Base-by-base conservation (phyloP, 2,888 invertebrate species). In the Pasiphila rectangulata region DNA sequence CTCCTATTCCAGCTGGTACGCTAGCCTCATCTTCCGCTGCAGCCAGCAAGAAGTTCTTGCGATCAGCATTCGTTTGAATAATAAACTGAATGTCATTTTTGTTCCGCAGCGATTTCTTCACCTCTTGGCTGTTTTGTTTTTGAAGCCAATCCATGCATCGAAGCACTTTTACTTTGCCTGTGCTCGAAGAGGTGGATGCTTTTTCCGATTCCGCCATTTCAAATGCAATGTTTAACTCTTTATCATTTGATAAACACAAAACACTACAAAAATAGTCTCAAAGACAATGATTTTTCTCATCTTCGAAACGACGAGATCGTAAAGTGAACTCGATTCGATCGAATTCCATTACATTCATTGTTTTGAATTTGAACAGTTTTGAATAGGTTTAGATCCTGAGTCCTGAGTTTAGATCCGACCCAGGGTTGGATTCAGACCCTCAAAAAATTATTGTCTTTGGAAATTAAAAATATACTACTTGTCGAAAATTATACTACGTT, bases 1-100 rank as follows among this genome's bases (percentile, higher is more conserved):
- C 88, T 16, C 72, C 72, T 0, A 86, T 71, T 0, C 82, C 87
- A 9, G 63, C 59, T 0, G 88, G 87, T 1, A 87, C 80, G 0
- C 82, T 77, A 0, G 79, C 77, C 4, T 77, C 79, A 30, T 86
- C 83, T 52, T 83, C 85, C n/a, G 79, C 78, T 6, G 71, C 73
- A 0, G 80, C 68, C 10, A 81, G 30, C 30, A 81, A 58, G 55
- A 83, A 82, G 34, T 80, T 83, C 53, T 82, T 81, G 16, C 83
- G 67, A 32, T 77, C 79, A 0, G 81, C 78, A 45, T 84, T 83
- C 5, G 76, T 80, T 57, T 82, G 77, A 17, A 82, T 79, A 25
- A 82, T 83, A 59, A 83, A 86, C 57, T 85, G 79, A 51, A 84
- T 82, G 59, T 87, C 84, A 54, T 85, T 83, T 53, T 80, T 75